Evolutionary conservation across 2,113 vertebrate genomes (phyloP).

Genomic region (Acinonyx jubatus): DNA sequence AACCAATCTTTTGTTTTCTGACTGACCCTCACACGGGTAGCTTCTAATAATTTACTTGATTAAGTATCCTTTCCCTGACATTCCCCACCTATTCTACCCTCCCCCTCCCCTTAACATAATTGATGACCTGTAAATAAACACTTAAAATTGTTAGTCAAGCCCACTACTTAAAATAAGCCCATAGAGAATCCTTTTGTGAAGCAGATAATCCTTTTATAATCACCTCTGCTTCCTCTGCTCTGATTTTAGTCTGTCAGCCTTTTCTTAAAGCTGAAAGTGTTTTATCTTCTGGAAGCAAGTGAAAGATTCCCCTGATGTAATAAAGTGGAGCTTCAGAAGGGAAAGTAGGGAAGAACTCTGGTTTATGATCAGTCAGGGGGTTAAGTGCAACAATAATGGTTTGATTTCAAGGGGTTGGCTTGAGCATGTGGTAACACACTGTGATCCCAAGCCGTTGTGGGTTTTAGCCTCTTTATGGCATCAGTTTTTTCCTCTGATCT

Average conservation of each 20-base stretch:
- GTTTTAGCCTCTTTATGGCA: not conserved
- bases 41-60: slow-evolving; percentile 23
- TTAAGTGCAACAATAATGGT: not conserved
- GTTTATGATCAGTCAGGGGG: not conserved
- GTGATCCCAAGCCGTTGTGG: not conserved
- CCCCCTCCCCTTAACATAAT: not conserved
- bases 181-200: slow-evolving; percentile 51
- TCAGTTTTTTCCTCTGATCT: not conserved
- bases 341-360: accelerated
- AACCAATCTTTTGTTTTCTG: not conserved
- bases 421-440: not conserved
- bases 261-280: slow-evolving; percentile 11
- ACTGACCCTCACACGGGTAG: not conserved
- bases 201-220: slow-evolving; percentile 64
- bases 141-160: not conserved
- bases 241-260: slow-evolving; percentile 13
- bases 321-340: not conserved
- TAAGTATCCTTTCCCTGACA: not conserved
- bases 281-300: not conserved
- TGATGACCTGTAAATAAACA: slow-evolving; percentile 54
- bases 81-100: not conserved
- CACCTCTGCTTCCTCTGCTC: slow-evolving; percentile 5
- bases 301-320: not conserved
- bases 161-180: slow-evolving; percentile 49
- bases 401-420: not conserved